These are phyloP conservation scores for Platyrinchus mystaceus DNA, from an alignment of 2,797 vertebrate genomes.

Conservation along the genomic window DNA sequence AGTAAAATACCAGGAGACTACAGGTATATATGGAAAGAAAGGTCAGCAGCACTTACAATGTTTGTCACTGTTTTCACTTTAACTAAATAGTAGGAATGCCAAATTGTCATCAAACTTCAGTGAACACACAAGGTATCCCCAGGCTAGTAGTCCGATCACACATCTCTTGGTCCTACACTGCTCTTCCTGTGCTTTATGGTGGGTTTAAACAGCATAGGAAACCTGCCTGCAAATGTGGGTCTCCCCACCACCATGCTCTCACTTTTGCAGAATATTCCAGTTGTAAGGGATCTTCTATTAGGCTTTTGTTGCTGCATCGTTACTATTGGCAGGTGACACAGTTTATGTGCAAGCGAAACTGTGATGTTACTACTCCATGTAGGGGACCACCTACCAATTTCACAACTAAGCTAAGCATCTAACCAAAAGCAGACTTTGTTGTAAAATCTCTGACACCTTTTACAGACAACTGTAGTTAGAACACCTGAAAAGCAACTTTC, in stretches of 20 bases:
- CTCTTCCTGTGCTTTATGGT: neutral
- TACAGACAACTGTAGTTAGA: neutral
- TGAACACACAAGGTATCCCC: neutral
- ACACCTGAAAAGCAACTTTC: neutral
- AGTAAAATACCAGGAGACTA: neutral
- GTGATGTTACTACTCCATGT: neutral
- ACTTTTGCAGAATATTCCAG: neutral
- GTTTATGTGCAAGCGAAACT: neutral
- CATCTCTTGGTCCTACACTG: neutral
- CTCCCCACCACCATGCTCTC: neutral
- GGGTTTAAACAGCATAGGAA: neutral
- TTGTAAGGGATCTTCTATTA: neutral
- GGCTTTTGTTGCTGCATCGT: neutral
- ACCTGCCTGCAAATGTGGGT: neutral
- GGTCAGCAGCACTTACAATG: neutral
- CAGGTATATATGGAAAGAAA: neutral
- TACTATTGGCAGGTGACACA: neutral
- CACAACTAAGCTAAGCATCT: neutral
- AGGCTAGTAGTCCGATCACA: neutral
- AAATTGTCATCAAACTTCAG: neutral
- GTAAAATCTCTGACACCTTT: neutral
- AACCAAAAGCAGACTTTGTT: neutral
- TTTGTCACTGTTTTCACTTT: neutral
- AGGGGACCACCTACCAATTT: neutral
- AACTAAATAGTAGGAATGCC: too few species aligned